Evolutionary conservation across 2,797 vertebrate genomes (phyloP).

Genomic region (Podarcis siculus): DNA sequence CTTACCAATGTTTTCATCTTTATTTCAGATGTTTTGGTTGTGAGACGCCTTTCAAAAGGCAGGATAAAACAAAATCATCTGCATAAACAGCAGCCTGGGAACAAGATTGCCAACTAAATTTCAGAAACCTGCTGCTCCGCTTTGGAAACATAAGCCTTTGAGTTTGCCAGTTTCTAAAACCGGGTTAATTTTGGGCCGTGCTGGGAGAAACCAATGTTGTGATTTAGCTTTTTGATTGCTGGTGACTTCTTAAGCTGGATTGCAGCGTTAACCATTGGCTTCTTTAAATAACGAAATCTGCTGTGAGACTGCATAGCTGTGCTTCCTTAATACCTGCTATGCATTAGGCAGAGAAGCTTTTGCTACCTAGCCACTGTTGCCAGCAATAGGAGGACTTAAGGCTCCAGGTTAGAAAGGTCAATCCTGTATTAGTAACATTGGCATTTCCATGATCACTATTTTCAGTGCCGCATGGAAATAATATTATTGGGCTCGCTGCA

Average conservation of each 20-base stretch:
- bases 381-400: constrained; percentile 26
- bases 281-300: not conserved
- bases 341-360: not conserved
- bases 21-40: not conserved
- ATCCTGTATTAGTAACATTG: constrained; percentile 28
- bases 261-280: not conserved
- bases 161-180: not conserved
- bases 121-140: not conserved
- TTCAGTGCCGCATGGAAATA: not conserved
- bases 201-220: not conserved
- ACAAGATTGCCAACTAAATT: not conserved
- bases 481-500: not conserved
- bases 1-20: no score
- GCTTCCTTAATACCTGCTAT: not conserved
- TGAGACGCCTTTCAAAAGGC: not conserved
- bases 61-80: not conserved
- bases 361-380: not conserved
- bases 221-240: not conserved
- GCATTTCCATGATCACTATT: constrained; percentile 8
- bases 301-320: not conserved
- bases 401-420: constrained; percentile 41
- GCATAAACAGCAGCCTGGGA: not conserved
- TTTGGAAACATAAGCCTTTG: not conserved
- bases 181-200: not conserved
- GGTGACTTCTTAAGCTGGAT: constrained; percentile 17